Percentiles rank a stretch among this genome's conserved stretches.
Evolutionary conservation across 2,797 vertebrate species (phyloP).

Genomic region (Menidia menidia): DNA sequence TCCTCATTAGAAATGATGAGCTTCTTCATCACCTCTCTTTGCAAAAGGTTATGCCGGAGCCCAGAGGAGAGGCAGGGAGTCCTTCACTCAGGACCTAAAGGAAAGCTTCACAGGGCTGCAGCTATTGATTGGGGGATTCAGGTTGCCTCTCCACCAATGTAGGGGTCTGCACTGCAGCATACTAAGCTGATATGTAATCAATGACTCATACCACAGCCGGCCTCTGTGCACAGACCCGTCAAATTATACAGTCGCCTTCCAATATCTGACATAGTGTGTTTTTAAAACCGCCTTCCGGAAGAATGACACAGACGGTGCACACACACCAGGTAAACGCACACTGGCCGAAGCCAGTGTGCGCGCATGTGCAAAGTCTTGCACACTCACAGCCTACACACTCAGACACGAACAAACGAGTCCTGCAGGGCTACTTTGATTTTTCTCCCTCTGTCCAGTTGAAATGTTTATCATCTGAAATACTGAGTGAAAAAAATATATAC

Average conservation of each 20-base stretch:
- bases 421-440: slow-evolving; percentile 73
- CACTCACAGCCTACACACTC: slow-evolving; percentile 21
- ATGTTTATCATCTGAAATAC: slow-evolving; percentile 72
- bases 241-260: slow-evolving; percentile 81
- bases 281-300: slow-evolving; percentile 74
- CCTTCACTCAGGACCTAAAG: slow-evolving; percentile 75
- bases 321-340: slow-evolving; percentile 57
- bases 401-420: slow-evolving; percentile 51
- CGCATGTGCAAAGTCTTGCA: slow-evolving; percentile 42
- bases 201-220: slow-evolving; percentile 84
- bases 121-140: slow-evolving; percentile 85
- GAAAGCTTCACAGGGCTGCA: slow-evolving; percentile 80
- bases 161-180: slow-evolving; percentile 84
- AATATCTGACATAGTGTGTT: slow-evolving; percentile 79
- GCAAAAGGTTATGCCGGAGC: slow-evolving; percentile 83
- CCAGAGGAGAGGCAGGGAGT: slow-evolving; percentile 76
- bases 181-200: slow-evolving; percentile 88
- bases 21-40: slow-evolving; percentile 85
- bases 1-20: slow-evolving; percentile 88
- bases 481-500: slow-evolving; percentile 31
- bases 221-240: slow-evolving; percentile 79
- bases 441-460: slow-evolving; percentile 66
- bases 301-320: slow-evolving; percentile 54
- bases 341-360: slow-evolving; percentile 44
- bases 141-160: slow-evolving; percentile 83